These are phyloP conservation scores for Chaetophractus vellerosus DNA, from an alignment of 2,797 vertebrate species.

Conservation along the genomic window DNA sequence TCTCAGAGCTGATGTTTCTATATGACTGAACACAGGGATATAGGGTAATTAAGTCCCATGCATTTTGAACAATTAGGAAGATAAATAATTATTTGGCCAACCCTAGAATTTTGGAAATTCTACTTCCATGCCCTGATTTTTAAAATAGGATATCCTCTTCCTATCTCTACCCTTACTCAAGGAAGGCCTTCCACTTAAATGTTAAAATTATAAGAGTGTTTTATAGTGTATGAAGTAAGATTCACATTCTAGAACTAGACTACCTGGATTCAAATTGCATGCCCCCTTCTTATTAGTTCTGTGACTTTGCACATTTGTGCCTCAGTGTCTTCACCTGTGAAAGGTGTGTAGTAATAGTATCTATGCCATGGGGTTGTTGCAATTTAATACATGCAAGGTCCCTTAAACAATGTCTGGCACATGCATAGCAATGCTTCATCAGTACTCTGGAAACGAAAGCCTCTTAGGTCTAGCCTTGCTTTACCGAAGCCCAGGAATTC, in stretches of 20 bases:
- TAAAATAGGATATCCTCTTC: neutral
- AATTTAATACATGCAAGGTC: slow-evolving; percentile 5
- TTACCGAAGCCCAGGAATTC: slow-evolving; percentile 8
- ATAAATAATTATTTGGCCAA: slow-evolving; percentile 18
- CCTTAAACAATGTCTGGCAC: neutral
- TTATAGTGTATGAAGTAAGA: neutral
- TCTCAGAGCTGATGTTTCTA: neutral
- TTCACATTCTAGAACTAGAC: neutral
- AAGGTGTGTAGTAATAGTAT: neutral
- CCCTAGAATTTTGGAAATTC: slow-evolving; percentile 59
- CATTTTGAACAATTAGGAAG: slow-evolving; percentile 31
- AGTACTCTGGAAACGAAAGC: neutral
- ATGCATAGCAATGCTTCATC: neutral
- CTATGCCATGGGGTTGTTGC: neutral
- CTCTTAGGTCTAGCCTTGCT: neutral
- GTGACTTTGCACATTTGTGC: neutral
- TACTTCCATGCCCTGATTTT: neutral
- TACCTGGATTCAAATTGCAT: slow-evolving; percentile 23
- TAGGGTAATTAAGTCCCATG: neutral
- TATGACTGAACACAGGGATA: neutral
- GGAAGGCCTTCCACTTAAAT: slow-evolving; percentile 13
- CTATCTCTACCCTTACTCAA: neutral
- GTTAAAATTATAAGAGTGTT: neutral
- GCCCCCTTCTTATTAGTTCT: neutral
- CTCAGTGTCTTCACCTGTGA: slow-evolving; percentile 46